Evolutionary conservation across 2,797 vertebrate species (phyloP).

Genomic region (Sylvia borin): DNA sequence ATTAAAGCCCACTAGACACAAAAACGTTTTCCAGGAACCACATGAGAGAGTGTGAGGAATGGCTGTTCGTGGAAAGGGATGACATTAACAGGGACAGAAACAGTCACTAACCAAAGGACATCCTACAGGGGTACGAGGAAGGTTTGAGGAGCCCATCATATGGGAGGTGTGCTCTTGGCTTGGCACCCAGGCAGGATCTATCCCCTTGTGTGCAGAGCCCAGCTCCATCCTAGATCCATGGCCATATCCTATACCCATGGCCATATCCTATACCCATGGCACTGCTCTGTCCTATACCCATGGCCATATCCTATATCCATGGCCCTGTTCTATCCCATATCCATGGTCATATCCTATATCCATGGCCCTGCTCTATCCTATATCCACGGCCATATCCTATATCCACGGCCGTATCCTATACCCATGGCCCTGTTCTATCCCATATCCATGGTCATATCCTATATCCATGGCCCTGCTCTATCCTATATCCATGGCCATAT

Average conservation of each 20-base stretch:
- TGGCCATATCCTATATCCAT: neutral
- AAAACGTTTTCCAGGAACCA: neutral
- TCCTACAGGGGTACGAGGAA: neutral
- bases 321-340: too few species aligned
- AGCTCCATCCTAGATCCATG: fast-evolving
- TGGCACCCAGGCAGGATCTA: neutral
- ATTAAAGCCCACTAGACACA: neutral
- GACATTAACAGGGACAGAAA: neutral
- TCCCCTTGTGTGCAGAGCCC: neutral
- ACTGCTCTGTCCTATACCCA: neutral
- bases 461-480: neutral
- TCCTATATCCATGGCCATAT: neutral
- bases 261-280: neutral
- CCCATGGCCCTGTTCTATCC: neutral
- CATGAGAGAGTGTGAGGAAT: neutral
- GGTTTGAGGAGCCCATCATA: neutral
- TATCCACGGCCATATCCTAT: too few species aligned
- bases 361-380: neutral
- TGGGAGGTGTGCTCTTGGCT: neutral
- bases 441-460: neutral
- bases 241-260: fast-evolving
- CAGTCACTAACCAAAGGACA: neutral
- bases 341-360: neutral
- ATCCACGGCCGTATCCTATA: neutral
- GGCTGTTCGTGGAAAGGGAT: neutral